Evolutionary conservation across 35 echinoderm and acorn worm genomes (phyloP).

Genomic region (Nesometra sesokonis): DNA sequence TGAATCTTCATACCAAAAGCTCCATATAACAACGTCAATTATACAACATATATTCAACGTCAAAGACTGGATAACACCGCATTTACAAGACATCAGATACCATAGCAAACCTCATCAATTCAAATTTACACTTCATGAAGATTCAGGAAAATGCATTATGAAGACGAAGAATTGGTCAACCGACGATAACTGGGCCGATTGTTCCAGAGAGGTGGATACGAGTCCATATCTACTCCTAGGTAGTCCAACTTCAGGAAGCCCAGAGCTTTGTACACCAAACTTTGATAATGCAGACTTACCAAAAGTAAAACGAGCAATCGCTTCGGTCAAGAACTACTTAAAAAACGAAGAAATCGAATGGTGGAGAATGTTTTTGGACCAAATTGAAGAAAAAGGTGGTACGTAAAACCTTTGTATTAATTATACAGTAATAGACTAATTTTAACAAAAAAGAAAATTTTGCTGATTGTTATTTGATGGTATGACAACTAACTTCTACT

Average conservation of each 20-base stretch:
- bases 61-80: conserved; percentile 10
- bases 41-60: not conserved
- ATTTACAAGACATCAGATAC: not conserved
- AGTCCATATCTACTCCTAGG: not conserved
- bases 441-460: no score
- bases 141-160: not conserved
- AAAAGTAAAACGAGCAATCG: not conserved
- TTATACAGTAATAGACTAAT: no score
- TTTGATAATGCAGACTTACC: conserved; percentile 6
- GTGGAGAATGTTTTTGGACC: no score
- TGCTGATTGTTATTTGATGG: no score
- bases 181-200: not conserved
- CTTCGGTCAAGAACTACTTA: no score
- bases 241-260: not conserved
- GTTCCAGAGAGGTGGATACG: not conserved
- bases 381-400: no score
- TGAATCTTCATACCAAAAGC: not conserved
- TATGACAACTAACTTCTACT: no score
- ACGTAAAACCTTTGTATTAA: no score
- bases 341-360: no score
- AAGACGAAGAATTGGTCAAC: conserved; percentile 17
- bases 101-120: conserved; percentile 24
- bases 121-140: not conserved
- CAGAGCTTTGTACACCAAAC: not conserved
- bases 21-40: not conserved